Base-by-base conservation (phyloP, 2,888 invertebrate species). In the Trachelus troglodyta region DNA sequence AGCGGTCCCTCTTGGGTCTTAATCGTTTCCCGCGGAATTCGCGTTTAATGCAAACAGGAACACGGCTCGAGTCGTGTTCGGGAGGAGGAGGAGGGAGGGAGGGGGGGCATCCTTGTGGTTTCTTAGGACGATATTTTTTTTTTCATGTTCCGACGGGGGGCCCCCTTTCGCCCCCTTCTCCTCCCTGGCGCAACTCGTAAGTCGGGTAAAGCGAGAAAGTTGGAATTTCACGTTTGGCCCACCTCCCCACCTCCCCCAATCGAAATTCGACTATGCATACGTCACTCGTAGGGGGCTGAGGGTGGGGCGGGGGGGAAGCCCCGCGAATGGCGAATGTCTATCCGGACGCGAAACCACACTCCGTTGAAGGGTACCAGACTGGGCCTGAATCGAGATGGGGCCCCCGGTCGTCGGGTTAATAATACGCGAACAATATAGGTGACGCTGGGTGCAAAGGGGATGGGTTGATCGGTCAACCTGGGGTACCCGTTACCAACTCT, bases 311-410 rank as follows among this genome's bases (percentile, higher is more conserved):
- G 69, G 56, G 75, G 68, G 83, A 85, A 85, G 84, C 84, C 85
- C 83, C 80, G 77, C 79, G 77, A 83, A 81, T 79, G 73, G 76
- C 69, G 76, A 77, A 81, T 79, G 76, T 68, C 71, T 78, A 82
- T 86, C 91, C 90, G 91, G 91, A 90, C 90, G 90, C 88, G 80
- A 90, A 91, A 91, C 91, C 91, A 85, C 91, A 91, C 87, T 88
- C 86, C 85, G 85, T 86, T 88, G 86, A 84, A 86, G 87, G 87
- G 87, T 84, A 84, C 71, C 71, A 12, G 31, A 23, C 56, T 56
- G 56, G 56, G 56, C 23, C 56, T 56, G 4, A 56, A 56, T 23
- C 9, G 56, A 23, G 56, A 23, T 1, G 56, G 56, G 56, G 56
- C 56, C 56, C 56, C 23, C 23, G 56, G 56, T 33, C 31, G 31